phyloP scores from a whole-genome alignment of 92 coral and sea anemone species.

The Blastomussa wellsi region DNA sequence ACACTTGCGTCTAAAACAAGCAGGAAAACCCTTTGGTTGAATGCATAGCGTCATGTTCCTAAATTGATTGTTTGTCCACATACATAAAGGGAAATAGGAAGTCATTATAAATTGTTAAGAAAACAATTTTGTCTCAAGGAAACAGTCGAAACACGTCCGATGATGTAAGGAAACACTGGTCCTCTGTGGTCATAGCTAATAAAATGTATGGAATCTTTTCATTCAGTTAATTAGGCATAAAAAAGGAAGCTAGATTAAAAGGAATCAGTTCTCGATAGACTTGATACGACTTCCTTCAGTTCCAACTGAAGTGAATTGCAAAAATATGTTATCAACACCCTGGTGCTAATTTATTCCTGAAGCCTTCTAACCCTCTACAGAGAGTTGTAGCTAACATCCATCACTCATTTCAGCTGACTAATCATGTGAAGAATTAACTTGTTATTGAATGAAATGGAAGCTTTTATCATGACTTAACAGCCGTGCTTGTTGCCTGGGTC shows the following conservation, averaged over 20 bases:
- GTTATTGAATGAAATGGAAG: slow-evolving; percentile 14
- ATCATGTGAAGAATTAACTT: slow-evolving; percentile 7
- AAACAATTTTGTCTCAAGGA: background rate
- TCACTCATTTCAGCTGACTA: background rate
- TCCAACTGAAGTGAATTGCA: background rate
- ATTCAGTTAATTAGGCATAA: background rate
- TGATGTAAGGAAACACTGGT: background rate
- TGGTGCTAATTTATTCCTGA: background rate
- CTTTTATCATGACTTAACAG: slow-evolving; percentile 8
- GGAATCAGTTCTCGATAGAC: background rate
- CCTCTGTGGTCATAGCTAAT: background rate
- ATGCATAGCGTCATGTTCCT: slow-evolving; percentile 6
- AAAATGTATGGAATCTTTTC: background rate
- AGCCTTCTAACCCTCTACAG: background rate
- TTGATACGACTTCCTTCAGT: background rate
- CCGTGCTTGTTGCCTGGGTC: slow-evolving; percentile 13
- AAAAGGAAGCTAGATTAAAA: background rate
- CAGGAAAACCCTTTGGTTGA: background rate
- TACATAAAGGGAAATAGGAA: slow-evolving; percentile 12
- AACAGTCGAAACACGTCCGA: slow-evolving; percentile 14
- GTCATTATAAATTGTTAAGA: slow-evolving; percentile 2
- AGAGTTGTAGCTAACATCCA: background rate
- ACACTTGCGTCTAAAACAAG: slow-evolving; percentile 8
- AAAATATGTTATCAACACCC: slow-evolving; percentile 8
- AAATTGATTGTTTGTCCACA: slow-evolving; percentile 10